Evolutionary conservation across 1,140 invertebrate genomes (phyloP).

Genomic region (Coptotermes formosanus): DNA sequence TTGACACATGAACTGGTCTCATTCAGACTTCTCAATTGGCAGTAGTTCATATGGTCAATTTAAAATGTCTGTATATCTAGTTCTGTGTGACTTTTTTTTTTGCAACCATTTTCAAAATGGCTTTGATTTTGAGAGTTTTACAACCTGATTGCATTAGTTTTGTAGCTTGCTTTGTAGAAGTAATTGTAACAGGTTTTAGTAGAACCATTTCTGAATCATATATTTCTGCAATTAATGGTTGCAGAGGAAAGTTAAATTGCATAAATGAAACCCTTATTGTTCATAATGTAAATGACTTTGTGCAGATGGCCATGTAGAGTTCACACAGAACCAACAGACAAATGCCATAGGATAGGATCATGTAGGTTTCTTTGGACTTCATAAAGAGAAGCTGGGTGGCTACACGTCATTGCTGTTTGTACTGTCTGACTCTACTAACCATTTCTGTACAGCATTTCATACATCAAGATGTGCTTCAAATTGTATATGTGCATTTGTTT

Average conservation of each 20-base stretch:
- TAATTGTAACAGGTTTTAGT: no score
- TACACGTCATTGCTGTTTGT: neutral
- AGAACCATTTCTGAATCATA: neutral
- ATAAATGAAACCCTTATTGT: neutral
- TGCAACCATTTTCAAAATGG: neutral
- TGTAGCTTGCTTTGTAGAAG: no score
- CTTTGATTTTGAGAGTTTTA: no score
- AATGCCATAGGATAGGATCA: no score
- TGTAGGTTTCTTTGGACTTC: no score
- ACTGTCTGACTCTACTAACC: neutral
- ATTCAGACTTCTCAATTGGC: neutral
- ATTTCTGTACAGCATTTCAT: neutral
- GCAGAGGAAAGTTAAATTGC: neutral
- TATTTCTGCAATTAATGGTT: neutral
- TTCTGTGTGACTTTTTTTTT: neutral
- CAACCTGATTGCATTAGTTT: no score
- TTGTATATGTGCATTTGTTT: neutral
- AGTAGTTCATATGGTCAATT: constrained; percentile 7
- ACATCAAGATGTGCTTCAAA: neutral
- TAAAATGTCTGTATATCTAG: neutral
- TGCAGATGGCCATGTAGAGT: neutral
- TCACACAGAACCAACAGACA: no score
- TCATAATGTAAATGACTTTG: neutral
- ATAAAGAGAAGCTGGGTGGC: neutral
- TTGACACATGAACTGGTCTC: neutral